Evolutionary conservation across 2,888 invertebrate species (phyloP), one percentile per base, ranked within the genome.

Genomic region (Mesoligia furuncula): DNA sequence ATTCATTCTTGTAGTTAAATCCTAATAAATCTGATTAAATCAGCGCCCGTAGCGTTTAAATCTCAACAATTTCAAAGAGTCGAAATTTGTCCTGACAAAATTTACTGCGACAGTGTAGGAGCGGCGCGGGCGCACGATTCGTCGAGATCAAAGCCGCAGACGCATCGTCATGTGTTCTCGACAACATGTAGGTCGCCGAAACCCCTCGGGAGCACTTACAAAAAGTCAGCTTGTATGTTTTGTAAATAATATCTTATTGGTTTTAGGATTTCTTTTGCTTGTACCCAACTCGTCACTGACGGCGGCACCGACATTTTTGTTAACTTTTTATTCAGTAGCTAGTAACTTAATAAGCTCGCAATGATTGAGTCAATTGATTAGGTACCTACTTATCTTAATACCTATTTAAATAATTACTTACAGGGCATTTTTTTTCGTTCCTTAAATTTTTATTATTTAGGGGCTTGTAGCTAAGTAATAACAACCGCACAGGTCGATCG

Each of bases 1-100:
- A 92, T 87, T 90, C 90, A 90, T 91, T 85, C 88, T 80, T 85
- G 91, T 90, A 88, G 84, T 92, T 91, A 89, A 91, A 92, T 88
- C 89, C 86, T 90, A 92, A 95, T 95, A 95, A 95, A 95, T 95
- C 91, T 91, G 91, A 94, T 94, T 91, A 92, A 94, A 92, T 92
- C 93, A 92, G 90, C 91, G 90, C 90, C 92, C 85, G 87, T 81
- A 87, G 87, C 84, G 88, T 90, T 90, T 92, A 92, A 91, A 92
- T 91, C 91, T 90, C 86, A 85, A 91, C 91, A 92, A 95, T 96
- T 94, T 95, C 95, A 95, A 95, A 95, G 94, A 93, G 91, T 93
- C 92, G 92, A 95, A 95, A 96, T 96, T 96, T 96, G 96, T 96
- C 96, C 90, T 91, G 95, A 95, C 95, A 93, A 93, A 92, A 96